Percentiles rank a stretch among this genome's conserved stretches.
Evolutionary conservation across 2,888 invertebrate genomes (phyloP).

Genomic region (Hirtodrosophila cameraria): DNA sequence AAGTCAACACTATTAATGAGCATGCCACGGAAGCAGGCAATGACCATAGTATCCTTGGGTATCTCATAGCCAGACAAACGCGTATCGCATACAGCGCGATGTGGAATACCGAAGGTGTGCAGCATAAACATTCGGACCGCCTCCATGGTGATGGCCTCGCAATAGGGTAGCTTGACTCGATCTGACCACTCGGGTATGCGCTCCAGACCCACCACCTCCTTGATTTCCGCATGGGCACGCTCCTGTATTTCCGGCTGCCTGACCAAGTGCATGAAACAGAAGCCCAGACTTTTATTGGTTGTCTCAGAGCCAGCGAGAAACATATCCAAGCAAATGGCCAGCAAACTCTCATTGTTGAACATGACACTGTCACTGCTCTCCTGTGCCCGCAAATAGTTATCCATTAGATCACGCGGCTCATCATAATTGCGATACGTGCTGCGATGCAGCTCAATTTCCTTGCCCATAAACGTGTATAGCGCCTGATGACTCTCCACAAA

Average conservation of each 20-base stretch:
- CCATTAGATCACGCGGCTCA: conserved; percentile 91
- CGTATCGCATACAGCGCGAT: conserved; percentile 90
- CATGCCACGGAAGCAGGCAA: conserved; percentile 90
- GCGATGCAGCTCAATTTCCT: conserved; percentile 90
- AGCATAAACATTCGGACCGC: conserved; percentile 92
- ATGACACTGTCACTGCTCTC: conserved; percentile 84
- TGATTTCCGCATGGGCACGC: conserved; percentile 91
- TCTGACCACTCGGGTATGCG: conserved; percentile 89
- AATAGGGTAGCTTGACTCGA: conserved; percentile 91
- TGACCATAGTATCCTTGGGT: conserved; percentile 93
- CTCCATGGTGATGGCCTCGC: conserved; percentile 91
- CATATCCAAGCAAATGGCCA: conserved; percentile 93
- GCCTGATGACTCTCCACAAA: conserved; percentile 89
- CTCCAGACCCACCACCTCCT: conserved; percentile 88
- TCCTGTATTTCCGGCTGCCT: conserved; percentile 89
- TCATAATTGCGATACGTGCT: conserved; percentile 85
- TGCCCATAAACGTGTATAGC: conserved; percentile 89
- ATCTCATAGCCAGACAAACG: conserved; percentile 89
- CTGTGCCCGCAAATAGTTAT: conserved; percentile 90
- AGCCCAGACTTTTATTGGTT: conserved; percentile 91
- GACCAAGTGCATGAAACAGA: conserved; percentile 90
- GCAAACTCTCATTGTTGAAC: conserved; percentile 89
- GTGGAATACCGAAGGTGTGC: conserved; percentile 91
- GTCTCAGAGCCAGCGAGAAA: conserved; percentile 95
- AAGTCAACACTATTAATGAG: conserved; percentile 89